Base-by-base conservation (phyloP, 2,888 invertebrate species). In the Lucinisca nassula region DNA sequence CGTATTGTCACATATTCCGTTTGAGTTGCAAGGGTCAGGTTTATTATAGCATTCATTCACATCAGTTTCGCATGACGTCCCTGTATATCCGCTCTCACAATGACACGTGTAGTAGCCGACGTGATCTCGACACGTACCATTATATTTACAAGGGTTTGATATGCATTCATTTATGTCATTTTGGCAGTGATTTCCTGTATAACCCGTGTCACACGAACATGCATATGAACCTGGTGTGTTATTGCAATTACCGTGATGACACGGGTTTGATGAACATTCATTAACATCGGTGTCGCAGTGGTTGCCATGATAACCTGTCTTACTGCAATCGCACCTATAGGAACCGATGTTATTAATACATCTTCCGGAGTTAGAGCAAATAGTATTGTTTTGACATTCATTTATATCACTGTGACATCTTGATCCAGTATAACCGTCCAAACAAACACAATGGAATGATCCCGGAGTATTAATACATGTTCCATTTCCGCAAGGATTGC, bases 281-380 rank as follows among this genome's bases (percentile, higher is more conserved):
- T 67, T 35, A 3, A 67, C 30, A 84, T 91, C 89, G 12, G 8
- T 58, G 8, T 58, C 35, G n/a, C 67, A 67, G 32, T 17, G 2
- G 0, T 67, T 12, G 0, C 67, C 67, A 2, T 32, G 8, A 21
- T 35, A 67, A 21, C 67, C 67, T 3, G 14, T 8, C 8, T 17
- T 17, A 21, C 4, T 35, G 67, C 67, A 67, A 35, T 67, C 4
- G 17, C 67, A 67, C 32, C 4, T 32, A 35, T 67, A 67, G 4
- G 67, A 67, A 21, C 67, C 67, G 1, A 21, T 0, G 1, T 12
- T 35, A 35, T 67, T 35, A 12, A 12, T 32, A 21, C 67, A 67
- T 35, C 1, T 67, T 32, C 67, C 67, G 35, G 32, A 8, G 24
- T 67, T 32, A 1, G 4, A 6, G 35, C 67, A 67, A 21, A 17